Percentiles rank a stretch among this genome's conserved stretches.
These are phyloP conservation scores for Athene noctua DNA, from an alignment of 2,113 vertebrate species.

Conservation along the genomic window DNA sequence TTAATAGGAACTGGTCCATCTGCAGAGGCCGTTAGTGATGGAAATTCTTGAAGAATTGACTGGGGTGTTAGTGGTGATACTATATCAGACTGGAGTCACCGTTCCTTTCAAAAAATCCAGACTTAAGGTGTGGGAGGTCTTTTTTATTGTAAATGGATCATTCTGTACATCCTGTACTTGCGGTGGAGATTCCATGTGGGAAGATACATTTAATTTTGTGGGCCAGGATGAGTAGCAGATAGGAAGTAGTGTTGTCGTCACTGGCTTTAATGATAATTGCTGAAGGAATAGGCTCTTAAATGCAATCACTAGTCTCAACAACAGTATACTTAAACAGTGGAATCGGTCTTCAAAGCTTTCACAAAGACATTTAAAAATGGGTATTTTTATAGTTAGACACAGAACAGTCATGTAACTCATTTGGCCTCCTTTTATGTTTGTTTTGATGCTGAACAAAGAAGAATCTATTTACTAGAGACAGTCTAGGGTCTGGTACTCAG, in stretches of 20 bases:
- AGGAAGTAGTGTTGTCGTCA: not conserved
- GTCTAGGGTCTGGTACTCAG: not conserved
- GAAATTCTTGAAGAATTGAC: not conserved
- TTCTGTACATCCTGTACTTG: not conserved
- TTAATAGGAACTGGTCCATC: too few species aligned
- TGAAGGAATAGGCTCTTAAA: not conserved
- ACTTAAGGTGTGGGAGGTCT: not conserved
- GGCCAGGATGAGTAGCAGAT: not conserved
- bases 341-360: not conserved
- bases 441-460: constrained; percentile 10
- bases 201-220: not conserved
- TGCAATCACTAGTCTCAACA: not conserved
- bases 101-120: not conserved
- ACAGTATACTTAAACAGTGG: not conserved
- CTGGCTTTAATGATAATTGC: not conserved
- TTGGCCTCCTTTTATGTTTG: not conserved
- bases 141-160: not conserved
- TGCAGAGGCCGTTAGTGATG: not conserved
- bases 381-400: not conserved
- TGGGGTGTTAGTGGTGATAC: not conserved
- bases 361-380: not conserved
- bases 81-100: not conserved
- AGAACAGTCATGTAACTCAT: not conserved
- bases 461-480: not conserved
- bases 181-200: not conserved